Conservation (phyloP, 2,888 invertebrate species). For the Drosophila picticornis region DNA sequence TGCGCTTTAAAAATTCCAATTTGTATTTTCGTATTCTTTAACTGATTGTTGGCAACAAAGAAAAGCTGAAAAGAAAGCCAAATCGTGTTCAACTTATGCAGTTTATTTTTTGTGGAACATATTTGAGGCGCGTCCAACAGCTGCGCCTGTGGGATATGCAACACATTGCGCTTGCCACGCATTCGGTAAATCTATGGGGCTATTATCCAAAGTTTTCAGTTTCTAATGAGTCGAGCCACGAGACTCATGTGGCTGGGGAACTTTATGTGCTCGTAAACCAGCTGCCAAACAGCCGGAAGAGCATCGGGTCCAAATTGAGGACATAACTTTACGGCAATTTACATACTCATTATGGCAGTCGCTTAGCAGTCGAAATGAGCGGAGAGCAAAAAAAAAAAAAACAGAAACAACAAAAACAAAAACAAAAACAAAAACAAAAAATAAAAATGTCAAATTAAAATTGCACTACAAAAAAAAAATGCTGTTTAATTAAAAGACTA, state of each 20-base stretch:
- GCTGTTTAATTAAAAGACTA: constrained; percentile 62
- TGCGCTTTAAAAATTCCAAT: not conserved
- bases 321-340: constrained; percentile 75
- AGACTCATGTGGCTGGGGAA: constrained; percentile 69
- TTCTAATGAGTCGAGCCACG: constrained; percentile 60
- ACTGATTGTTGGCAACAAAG: constrained; percentile 13
- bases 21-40: not conserved
- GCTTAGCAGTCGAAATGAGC: constrained; percentile 48
- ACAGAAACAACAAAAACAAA: constrained; percentile 19
- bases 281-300: constrained; percentile 31
- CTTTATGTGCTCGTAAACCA: constrained; percentile 72
- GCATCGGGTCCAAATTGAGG: constrained; percentile 59
- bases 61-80: not conserved
- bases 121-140: constrained; percentile 43
- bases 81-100: constrained; percentile 31
- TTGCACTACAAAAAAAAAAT: constrained; percentile 40
- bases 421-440: constrained; percentile 20
- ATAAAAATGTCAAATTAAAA: constrained; percentile 44
- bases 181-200: constrained; percentile 64
- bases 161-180: constrained; percentile 35
- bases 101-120: constrained; percentile 15
- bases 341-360: constrained; percentile 74
- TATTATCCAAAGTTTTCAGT: constrained; percentile 53
- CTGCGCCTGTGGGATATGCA: constrained; percentile 57
- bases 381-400: constrained; percentile 3